Evolutionary conservation across 2,113 vertebrate genomes (phyloP), one percentile per base, ranked within the genome.

Genomic region (Stigmatopora nigra): DNA sequence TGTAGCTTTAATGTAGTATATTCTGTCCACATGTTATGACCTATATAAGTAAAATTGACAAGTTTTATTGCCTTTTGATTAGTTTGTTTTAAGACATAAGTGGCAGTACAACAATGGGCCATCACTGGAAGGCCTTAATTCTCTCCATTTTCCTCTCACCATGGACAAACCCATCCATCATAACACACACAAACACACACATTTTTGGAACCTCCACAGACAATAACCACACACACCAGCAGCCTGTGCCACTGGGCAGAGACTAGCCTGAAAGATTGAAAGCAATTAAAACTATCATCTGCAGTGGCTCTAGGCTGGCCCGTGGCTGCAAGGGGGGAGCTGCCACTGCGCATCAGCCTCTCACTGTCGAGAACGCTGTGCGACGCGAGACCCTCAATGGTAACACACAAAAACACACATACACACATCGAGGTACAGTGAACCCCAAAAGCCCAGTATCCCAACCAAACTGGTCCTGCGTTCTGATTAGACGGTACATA

Each of bases 261-360:
- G 88, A 90, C 90, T 90, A 87, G 89, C 90, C 90, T 91, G 90
- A 91, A 92, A 91, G 88, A 92, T 92, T 92, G 91, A 91, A 92
- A 92, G 89, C 91, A 92, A 91, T 92, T 92, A 92, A 92, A 92
- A 92, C 91, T 92, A 92, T 92, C 91, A 92, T 91, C 90, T 91
- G 91, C 89, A 92, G 87, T 90, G 87, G 91, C 91, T 92, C 78
- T 88, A 88, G 91, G 90, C 88, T 70, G 85, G 88, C 91, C 89
- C 67, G 86, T 89, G 90, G 91, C 90, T 89, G 86, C 82, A 83
- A 85, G 87, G 85, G 83, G 88, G 87, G 83, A 91, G 84, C 91
- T 92, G 91, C 89, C 91, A 92, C 71, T 75, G 79, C 78, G 79
- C 84, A 92, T 92, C 90, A 92, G 85, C 78, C 83, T 91, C 91